Conservation (phyloP, 30 jellyfish, hydroid and myxozoan species). For the Catostylus mosaicus region DNA sequence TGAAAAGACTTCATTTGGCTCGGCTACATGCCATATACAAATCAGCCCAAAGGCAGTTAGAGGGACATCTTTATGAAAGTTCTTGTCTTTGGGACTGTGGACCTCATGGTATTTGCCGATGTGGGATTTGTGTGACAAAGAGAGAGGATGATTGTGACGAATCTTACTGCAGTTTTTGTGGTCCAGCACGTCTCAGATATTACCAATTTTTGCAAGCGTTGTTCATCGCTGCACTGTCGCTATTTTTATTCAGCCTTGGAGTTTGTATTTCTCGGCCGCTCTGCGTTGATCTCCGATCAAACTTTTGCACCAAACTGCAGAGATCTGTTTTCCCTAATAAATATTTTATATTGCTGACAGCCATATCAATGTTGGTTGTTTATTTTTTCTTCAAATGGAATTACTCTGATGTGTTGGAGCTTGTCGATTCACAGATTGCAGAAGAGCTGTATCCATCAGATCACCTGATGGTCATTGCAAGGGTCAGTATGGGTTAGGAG, state of each 20-base stretch:
- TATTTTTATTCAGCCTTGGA: slow-evolving; percentile 3
- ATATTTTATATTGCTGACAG: slow-evolving; percentile 13
- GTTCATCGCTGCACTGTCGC: not conserved
- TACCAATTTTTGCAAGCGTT: slow-evolving; percentile 33
- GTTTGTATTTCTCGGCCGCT: slow-evolving; percentile 8
- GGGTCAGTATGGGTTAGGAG: slow-evolving; percentile 31
- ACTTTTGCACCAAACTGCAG: slow-evolving; percentile 30
- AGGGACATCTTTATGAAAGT: slow-evolving; percentile 53
- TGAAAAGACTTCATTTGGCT: slow-evolving; percentile 51
- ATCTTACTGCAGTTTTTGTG: slow-evolving; percentile 65
- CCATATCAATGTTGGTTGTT: slow-evolving; percentile 5
- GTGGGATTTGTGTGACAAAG: slow-evolving; percentile 87
- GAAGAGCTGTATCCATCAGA: slow-evolving; percentile 86
- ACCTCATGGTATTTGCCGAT: slow-evolving; percentile 86
- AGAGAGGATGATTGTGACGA: slow-evolving; percentile 53
- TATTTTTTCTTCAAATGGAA: not conserved
- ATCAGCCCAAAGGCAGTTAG: slow-evolving; percentile 32
- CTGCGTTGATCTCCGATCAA: slow-evolving; percentile 8
- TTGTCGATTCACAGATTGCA: slow-evolving; percentile 70
- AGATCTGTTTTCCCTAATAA: slow-evolving; percentile 22
- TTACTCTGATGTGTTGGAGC: slow-evolving; percentile 37
- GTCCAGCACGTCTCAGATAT: slow-evolving; percentile 48
- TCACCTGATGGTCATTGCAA: slow-evolving; percentile 84
- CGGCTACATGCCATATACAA: slow-evolving; percentile 49
- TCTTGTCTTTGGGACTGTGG: slow-evolving; percentile 93